Percentiles rank a stretch among this genome's conserved stretches.
phyloP scores from a whole-genome alignment of 2,797 vertebrate genomes.

The Chelonia mydas region DNA sequence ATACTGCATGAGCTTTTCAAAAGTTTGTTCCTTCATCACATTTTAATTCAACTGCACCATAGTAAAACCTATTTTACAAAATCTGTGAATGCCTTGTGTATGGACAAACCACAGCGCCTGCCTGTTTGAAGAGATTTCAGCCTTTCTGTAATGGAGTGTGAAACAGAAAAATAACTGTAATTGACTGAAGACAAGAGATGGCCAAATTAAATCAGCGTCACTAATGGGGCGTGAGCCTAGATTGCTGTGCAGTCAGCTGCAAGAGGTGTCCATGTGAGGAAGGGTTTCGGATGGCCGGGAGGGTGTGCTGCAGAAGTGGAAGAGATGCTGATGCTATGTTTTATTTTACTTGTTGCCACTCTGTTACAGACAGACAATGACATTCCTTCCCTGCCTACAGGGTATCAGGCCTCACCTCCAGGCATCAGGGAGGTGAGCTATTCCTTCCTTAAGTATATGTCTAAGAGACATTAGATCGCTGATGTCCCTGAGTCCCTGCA shows the following conservation, averaged over 20 bases:
- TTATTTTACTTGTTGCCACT: not conserved
- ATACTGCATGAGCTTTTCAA: not conserved
- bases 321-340: not conserved
- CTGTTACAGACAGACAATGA: not conserved
- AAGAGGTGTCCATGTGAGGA: not conserved
- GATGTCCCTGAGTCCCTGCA: not conserved
- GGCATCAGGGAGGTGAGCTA: not conserved
- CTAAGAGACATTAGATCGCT: not conserved
- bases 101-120: not conserved
- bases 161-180: not conserved
- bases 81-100: not conserved
- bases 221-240: not conserved
- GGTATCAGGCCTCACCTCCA: not conserved
- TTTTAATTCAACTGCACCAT: not conserved
- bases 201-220: not conserved
- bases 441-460: not conserved
- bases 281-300: not conserved
- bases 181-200: not conserved
- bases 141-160: not conserved
- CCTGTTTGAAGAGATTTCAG: rapidly evolving
- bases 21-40: not conserved
- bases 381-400: not conserved
- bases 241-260: not conserved
- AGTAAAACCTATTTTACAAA: not conserved
- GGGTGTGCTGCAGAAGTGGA: not conserved